Evolutionary conservation across 2,113 vertebrate species (phyloP).

Genomic region (Daboia siamensis): DNA sequence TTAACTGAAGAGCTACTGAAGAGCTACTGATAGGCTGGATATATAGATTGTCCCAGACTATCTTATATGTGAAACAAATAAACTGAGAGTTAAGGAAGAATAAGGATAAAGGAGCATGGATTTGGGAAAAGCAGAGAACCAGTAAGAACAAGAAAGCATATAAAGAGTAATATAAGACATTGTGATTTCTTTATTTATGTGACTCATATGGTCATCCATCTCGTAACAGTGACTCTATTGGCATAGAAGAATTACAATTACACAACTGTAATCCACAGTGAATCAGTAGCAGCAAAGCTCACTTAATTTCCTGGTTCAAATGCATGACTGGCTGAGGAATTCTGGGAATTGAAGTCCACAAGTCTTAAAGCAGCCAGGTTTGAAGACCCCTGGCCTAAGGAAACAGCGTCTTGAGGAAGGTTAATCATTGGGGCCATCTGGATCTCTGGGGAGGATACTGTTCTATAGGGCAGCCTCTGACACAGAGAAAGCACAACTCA

Average conservation of each 20-base stretch:
- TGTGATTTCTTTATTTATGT: background rate
- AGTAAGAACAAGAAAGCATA: background rate
- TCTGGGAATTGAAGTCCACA: no score
- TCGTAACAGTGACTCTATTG: background rate
- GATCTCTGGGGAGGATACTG: background rate
- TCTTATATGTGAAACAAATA: background rate
- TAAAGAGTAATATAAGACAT: background rate
- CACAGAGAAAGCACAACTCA: background rate
- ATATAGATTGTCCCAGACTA: background rate
- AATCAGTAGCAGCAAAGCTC: background rate
- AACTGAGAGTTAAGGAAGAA: background rate
- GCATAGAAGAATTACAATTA: background rate
- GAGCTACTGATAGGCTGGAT: background rate
- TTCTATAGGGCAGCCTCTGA: background rate
- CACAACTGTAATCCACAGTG: background rate
- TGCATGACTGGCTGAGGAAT: background rate
- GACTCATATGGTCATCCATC: background rate
- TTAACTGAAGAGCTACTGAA: background rate
- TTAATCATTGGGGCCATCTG: background rate
- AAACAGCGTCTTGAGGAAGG: background rate
- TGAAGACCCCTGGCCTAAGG: background rate
- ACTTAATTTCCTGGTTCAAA: background rate
- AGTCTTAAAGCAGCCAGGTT: no score
- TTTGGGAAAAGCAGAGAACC: background rate
- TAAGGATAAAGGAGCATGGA: background rate